phyloP scores from a whole-genome alignment of 1,140 invertebrate genomes.

The Centruroides vittatus region DNA sequence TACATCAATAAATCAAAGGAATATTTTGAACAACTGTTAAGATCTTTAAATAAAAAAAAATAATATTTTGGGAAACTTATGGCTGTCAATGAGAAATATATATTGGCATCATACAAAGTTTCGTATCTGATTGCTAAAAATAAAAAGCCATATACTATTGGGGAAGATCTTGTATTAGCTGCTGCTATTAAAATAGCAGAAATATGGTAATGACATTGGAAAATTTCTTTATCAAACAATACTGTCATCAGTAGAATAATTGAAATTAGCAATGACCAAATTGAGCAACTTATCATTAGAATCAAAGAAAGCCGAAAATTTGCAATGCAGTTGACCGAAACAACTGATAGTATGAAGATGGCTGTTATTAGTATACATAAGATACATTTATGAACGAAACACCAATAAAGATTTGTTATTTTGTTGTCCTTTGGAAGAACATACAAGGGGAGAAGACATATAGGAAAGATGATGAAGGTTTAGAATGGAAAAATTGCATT shows the following conservation, averaged over 20 bases:
- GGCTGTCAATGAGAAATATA: not conserved
- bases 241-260: not conserved
- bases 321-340: not conserved
- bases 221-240: not conserved
- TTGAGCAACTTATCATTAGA: not conserved
- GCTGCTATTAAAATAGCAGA: too few relatives aligned
- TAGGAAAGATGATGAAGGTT: not conserved
- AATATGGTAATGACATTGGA: not conserved
- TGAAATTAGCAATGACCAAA: not conserved
- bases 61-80: not conserved
- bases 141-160: not conserved
- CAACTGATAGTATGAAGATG: not conserved
- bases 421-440: not conserved
- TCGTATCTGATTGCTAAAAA: not conserved
- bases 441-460: constrained; percentile 8
- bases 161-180: not conserved
- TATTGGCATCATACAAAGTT: not conserved
- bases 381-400: not conserved
- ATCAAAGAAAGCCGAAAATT: not conserved
- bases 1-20: not conserved
- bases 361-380: not conserved
- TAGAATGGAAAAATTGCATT: not conserved
- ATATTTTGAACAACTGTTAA: not conserved
- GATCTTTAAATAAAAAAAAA: not conserved
- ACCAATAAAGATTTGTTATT: not conserved